Evolutionary conservation across 2,797 vertebrate genomes (phyloP), one percentile per base, ranked within the genome.

Genomic region (Enteromius viviparus): DNA sequence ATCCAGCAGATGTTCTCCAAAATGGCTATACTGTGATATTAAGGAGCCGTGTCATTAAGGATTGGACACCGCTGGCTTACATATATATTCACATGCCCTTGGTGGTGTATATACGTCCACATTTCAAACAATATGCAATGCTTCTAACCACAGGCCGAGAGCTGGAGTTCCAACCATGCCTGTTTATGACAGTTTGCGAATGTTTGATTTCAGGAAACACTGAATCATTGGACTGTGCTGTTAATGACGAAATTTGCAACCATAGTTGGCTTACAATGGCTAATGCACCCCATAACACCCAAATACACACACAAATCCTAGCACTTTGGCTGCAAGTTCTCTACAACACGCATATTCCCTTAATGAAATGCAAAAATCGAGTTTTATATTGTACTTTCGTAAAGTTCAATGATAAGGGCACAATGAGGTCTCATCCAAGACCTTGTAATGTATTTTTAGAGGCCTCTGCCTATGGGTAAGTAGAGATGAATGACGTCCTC

Each of bases 401-500:
- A n/a, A 65, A 76, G n/a, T 32, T 49, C 29, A 78, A n/a, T 65
- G 60, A 64, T 23, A 32, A 17, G 47, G 47, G 17, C 75, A 77
- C 23, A 62, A 62, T 23, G 15, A 26, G 14, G 15, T 19, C 14
- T 26, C n/a, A 65, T 64, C 32, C 11, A 37, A 23, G 65, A 70
- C 49, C n/a, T 42, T 53, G 7, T 17, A 68, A 37, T 68, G 64
- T 69, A 69, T 58, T 68, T 49, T 55, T 69, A 80, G 65, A 68
- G 17, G 21, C n/a, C n/a, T 40, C 64, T 55, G 47, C 19, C 47
- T 58, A 19, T 42, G 51, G n/a, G 65, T 51, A 19, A 58, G n/a
- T 32, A 75, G 49, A 88, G 34, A 86, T 55, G 79, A 49, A 83
- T 78, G 68, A 74, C 65, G 53, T 58, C 71, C 78, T 76, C 65